These are phyloP conservation scores for Acronicta aceris DNA, from an alignment of 2,888 invertebrate genomes.

Conservation along the genomic window DNA sequence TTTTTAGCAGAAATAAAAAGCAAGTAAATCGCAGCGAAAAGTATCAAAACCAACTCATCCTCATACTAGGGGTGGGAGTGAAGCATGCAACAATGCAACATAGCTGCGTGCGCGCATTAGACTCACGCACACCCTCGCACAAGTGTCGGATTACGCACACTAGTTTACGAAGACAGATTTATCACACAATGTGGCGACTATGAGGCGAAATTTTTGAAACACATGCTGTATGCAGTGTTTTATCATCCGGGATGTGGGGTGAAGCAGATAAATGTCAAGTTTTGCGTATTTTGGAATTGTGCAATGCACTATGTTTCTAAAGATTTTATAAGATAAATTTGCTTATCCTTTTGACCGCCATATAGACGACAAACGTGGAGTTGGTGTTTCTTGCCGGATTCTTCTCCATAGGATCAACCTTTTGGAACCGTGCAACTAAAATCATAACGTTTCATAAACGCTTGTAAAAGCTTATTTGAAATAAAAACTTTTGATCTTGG, in stretches of 20 bases:
- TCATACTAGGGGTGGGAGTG: constrained; percentile 60
- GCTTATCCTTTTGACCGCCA: too few species aligned
- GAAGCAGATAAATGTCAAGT: not conserved
- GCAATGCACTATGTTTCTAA: not conserved
- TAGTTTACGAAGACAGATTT: constrained; percentile 43
- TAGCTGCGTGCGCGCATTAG: constrained; percentile 55
- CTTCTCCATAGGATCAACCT: too few species aligned
- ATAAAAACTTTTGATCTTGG: too few species aligned
- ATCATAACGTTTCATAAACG: too few species aligned
- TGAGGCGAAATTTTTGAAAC: constrained; percentile 51
- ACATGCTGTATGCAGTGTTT: constrained; percentile 26
- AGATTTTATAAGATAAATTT: too few species aligned
- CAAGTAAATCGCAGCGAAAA: constrained; percentile 35
- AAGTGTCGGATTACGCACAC: constrained; percentile 60
- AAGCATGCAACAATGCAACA: constrained; percentile 65
- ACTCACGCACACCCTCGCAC: constrained; percentile 46
- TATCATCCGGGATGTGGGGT: constrained; percentile 33
- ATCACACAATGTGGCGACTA: constrained; percentile 54
- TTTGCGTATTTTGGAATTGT: constrained; percentile 16
- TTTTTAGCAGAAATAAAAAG: not conserved
- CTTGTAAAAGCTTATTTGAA: too few species aligned
- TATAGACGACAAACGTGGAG: too few species aligned
- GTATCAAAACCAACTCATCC: constrained; percentile 40
- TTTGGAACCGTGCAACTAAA: too few species aligned
- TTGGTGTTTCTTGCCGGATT: too few species aligned